Percentiles rank a stretch among this genome's conserved stretches.
These are phyloP conservation scores for Clusia tigrina DNA, from an alignment of 2,888 invertebrate species.

Conservation along the genomic window DNA sequence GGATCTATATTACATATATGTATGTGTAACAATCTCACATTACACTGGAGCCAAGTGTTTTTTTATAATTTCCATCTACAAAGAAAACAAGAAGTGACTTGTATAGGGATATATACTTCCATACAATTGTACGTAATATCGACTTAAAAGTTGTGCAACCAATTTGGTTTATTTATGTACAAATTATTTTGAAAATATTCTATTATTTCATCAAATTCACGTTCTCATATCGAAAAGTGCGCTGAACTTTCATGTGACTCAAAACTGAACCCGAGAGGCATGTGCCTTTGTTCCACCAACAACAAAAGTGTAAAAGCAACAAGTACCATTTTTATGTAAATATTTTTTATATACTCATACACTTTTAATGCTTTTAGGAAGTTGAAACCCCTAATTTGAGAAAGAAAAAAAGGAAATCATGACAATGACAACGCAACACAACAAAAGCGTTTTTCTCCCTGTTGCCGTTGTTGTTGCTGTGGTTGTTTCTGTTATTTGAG, in stretches of 20 bases:
- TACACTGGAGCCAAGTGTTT: too few species aligned
- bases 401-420: slow-evolving; percentile 28
- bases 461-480: not conserved
- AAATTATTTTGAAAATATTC: too few species aligned
- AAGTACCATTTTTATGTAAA: slow-evolving; percentile 43
- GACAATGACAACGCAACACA: slow-evolving; percentile 38
- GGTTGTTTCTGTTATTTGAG: slow-evolving; percentile 13
- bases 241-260: not conserved
- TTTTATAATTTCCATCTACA: too few species aligned
- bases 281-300: slow-evolving; percentile 28
- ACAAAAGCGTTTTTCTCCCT: slow-evolving; percentile 12
- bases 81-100: too few species aligned
- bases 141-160: too few species aligned
- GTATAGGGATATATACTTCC: too few species aligned
- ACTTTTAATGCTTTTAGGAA: slow-evolving; percentile 57
- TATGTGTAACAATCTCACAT: too few species aligned
- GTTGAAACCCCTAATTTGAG: slow-evolving; percentile 33
- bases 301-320: slow-evolving; percentile 48
- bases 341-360: slow-evolving; percentile 28
- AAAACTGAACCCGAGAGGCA: slow-evolving; percentile 10
- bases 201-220: too few species aligned
- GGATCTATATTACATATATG: too few species aligned
- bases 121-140: too few species aligned
- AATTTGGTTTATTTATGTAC: too few species aligned
- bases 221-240: not conserved